Evolutionary conservation across 2,888 invertebrate species (phyloP).

Genomic region (Polylopha cassiicola): DNA sequence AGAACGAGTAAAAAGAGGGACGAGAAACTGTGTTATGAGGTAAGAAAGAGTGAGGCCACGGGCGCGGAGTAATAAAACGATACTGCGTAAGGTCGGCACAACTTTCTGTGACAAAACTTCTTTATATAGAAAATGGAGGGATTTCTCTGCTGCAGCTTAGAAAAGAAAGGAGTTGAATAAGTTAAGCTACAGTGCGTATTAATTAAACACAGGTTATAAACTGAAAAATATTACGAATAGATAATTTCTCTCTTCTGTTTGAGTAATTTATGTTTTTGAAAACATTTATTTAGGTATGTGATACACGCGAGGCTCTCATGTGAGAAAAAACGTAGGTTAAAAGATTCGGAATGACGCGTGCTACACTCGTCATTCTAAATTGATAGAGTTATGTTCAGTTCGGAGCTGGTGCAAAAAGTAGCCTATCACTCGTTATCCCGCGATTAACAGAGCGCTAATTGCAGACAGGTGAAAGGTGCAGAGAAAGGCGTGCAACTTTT

Average conservation of each 20-base stretch:
- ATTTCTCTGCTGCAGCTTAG: conserved; percentile 1
- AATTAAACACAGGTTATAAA: too few species aligned
- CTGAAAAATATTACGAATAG: too few species aligned
- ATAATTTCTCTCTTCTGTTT: too few species aligned
- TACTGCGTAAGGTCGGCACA: conserved; percentile 64
- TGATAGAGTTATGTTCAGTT: conserved; percentile 46
- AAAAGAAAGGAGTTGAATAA: too few species aligned
- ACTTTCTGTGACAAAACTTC: conserved; percentile 50
- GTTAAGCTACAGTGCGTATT: too few species aligned
- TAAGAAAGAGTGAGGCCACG: conserved; percentile 69
- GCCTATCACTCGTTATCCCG: conserved; percentile 49
- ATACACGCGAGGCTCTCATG: too few species aligned
- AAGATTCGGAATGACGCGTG: too few species aligned
- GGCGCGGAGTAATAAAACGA: conserved; percentile 71
- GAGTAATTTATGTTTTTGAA: too few species aligned
- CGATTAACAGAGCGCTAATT: conserved; percentile 72
- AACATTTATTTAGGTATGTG: too few species aligned
- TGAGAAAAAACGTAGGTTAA: too few species aligned
- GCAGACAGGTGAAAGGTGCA: conserved; percentile 63
- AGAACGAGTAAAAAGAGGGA: conserved; percentile 37
- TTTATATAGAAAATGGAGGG: conserved; percentile 31
- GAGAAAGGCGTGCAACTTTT: conserved; percentile 57
- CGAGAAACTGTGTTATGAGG: conserved; percentile 74
- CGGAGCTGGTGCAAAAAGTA: conserved; percentile 40
- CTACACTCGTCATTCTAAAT: too few species aligned